Conservation (phyloP, 2,113 vertebrate species). For the Octodon degus region DNA sequence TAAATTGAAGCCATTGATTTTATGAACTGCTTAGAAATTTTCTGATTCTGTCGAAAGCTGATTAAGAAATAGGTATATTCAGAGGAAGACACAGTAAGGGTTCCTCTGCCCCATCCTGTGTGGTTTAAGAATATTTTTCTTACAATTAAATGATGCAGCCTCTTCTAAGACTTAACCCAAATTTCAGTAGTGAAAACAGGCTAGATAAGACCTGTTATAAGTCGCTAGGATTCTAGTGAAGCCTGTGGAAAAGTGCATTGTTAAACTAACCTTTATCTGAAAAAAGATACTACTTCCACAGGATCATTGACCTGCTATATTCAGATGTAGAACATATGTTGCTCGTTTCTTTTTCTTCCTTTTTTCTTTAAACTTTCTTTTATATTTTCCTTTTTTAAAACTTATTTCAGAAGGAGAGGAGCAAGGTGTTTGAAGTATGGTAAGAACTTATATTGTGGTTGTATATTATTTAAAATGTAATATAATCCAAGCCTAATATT, state of each 20-base stretch:
- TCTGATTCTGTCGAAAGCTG: neutral
- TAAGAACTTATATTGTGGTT: neutral
- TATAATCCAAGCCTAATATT: neutral
- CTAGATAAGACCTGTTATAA: neutral
- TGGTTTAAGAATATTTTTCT: conserved; percentile 20
- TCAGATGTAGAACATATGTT: neutral
- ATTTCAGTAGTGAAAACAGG: neutral
- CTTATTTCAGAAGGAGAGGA: neutral
- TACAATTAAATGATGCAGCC: neutral
- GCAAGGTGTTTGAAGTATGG: neutral
- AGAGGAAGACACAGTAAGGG: conserved; percentile 26
- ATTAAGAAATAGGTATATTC: conserved; percentile 34
- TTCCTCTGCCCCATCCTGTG: neutral
- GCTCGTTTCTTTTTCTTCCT: neutral
- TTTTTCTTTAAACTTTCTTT: neutral
- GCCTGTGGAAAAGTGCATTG: neutral
- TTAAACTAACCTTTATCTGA: conserved; percentile 1
- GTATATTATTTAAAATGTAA: neutral
- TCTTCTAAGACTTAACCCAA: neutral
- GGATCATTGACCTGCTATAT: neutral
- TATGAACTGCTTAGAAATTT: conserved; percentile 28
- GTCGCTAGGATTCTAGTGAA: neutral
- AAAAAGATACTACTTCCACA: neutral
- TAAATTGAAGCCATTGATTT: neutral
- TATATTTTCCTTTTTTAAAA: neutral